phyloP scores from a whole-genome alignment of 92 coral and sea anemone genomes.

The Zoanthus gigantus region DNA sequence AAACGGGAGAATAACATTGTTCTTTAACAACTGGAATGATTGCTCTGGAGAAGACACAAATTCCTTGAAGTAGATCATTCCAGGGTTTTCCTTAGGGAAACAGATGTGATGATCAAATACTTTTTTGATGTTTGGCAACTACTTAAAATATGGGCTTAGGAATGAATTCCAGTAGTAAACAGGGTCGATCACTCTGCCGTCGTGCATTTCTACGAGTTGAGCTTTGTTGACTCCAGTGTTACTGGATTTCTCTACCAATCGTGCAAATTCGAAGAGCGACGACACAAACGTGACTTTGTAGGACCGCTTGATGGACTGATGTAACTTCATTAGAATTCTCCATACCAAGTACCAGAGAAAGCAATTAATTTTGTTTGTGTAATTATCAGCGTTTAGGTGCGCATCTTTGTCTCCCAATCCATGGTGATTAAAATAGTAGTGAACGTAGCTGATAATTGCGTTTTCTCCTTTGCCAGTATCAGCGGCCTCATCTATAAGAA shows the following conservation, averaged over 20 bases:
- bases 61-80: not conserved
- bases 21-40: slow-evolving; percentile 33
- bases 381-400: slow-evolving; percentile 64
- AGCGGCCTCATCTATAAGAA: slow-evolving; percentile 64
- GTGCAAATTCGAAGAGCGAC: slow-evolving; percentile 1
- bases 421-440: slow-evolving; percentile 63
- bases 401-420: slow-evolving; percentile 68
- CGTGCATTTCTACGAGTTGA: slow-evolving; percentile 1
- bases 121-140: slow-evolving; percentile 5
- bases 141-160: not conserved
- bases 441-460: slow-evolving; percentile 61
- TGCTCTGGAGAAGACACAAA: slow-evolving; percentile 4
- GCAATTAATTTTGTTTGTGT: slow-evolving; percentile 66
- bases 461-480: slow-evolving; percentile 65
- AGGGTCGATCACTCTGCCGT: slow-evolving; percentile 3
- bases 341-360: slow-evolving; percentile 72
- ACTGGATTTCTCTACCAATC: slow-evolving; percentile 4
- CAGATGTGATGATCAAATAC: not conserved
- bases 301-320: slow-evolving; percentile 15
- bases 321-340: slow-evolving; percentile 47
- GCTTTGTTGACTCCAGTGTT: not conserved
- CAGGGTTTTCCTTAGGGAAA: not conserved
- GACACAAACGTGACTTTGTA: not conserved
- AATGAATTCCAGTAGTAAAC: not conserved
- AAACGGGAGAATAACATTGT: slow-evolving; percentile 20